Percentiles rank a stretch among this genome's conserved stretches.
These are phyloP conservation scores for Gallinago paraguaiae DNA, from an alignment of 2,113 vertebrate species.

Conservation along the genomic window DNA sequence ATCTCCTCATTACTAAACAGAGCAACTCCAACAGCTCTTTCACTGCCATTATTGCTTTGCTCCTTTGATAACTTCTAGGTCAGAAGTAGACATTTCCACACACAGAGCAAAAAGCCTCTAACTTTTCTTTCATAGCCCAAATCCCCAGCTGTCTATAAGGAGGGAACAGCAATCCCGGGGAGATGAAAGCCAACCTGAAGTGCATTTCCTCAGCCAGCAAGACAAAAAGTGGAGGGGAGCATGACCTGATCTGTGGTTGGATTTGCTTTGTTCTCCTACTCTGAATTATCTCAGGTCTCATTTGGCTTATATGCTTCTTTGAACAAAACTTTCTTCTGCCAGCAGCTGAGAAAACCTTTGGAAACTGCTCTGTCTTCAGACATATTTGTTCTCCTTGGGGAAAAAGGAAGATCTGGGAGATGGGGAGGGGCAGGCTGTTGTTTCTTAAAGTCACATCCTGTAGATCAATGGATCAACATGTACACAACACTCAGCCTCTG, in stretches of 20 bases:
- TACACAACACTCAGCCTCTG: neutral
- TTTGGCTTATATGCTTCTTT: neutral
- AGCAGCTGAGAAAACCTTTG: neutral
- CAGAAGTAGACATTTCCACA: neutral
- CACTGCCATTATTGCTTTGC: neutral
- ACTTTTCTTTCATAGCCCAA: neutral
- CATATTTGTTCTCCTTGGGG: neutral
- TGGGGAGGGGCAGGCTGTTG: neutral
- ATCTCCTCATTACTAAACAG: conserved; percentile 21
- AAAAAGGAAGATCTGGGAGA: neutral
- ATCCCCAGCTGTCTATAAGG: neutral
- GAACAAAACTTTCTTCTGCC: neutral
- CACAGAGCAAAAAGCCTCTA: neutral
- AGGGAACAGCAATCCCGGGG: neutral
- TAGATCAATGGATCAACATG: neutral
- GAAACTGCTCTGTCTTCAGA: neutral
- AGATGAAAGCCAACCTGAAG: conserved; percentile 20
- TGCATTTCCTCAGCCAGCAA: neutral
- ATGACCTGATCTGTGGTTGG: neutral
- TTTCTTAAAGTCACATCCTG: neutral
- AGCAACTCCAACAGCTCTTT: conserved; percentile 8
- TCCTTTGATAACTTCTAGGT: conserved; percentile 29
- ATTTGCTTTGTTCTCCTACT: neutral
- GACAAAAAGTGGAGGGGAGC: neutral
- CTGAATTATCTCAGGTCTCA: neutral